Conservation (phyloP, 1,140 invertebrate genomes). For the Eueides isabella region DNA sequence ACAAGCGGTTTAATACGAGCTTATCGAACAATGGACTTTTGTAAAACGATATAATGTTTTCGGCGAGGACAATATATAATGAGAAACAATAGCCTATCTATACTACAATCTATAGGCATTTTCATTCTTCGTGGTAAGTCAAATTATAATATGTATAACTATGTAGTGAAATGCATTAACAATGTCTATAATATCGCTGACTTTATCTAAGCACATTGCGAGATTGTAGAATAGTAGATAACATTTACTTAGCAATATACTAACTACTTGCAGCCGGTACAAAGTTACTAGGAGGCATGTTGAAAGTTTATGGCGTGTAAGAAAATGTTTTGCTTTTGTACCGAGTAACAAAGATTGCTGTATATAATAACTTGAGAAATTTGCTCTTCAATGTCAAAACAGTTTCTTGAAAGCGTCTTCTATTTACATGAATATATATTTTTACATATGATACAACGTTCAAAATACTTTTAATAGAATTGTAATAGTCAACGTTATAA, state of each 20-base stretch:
- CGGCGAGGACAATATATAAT: background rate
- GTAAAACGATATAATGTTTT: background rate
- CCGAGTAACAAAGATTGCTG: background rate
- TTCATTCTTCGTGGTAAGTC: background rate
- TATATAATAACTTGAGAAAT: constrained; percentile 1
- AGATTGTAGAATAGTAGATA: background rate
- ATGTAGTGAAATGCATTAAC: background rate
- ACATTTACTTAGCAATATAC: constrained; percentile 8
- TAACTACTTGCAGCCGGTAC: constrained; percentile 9
- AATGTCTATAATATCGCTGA: background rate
- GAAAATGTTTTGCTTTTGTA: constrained; percentile 20
- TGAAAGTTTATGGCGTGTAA: constrained; percentile 18
- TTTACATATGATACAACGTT: background rate
- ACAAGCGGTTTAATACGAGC: background rate
- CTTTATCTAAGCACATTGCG: constrained; percentile 14
- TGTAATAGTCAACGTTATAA: background rate
- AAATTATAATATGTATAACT: too few species aligned
- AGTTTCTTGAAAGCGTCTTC: background rate
- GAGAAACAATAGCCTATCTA: constrained; percentile 2
- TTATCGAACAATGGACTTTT: background rate
- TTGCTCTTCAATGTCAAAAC: background rate
- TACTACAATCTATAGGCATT: background rate
- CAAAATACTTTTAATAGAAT: background rate
- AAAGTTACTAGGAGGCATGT: constrained; percentile 14
- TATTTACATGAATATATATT: background rate